phyloP scores from a whole-genome alignment of 2,888 invertebrate species.

The Siphonodentalium dalli region DNA sequence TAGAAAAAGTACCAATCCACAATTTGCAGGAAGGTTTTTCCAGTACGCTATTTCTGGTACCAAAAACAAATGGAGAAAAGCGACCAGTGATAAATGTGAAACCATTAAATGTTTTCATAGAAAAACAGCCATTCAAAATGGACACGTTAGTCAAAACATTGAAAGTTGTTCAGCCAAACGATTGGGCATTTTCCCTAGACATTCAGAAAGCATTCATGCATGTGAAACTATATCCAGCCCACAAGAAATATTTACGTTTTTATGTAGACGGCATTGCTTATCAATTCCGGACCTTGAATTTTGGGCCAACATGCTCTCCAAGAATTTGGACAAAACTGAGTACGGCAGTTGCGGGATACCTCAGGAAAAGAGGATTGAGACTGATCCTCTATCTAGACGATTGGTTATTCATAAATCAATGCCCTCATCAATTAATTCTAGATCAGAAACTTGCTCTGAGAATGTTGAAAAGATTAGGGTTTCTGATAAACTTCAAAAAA shows the following conservation, averaged over 20 bases:
- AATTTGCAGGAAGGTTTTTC: not conserved
- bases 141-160: too few species aligned
- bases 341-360: too few species aligned
- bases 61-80: not conserved
- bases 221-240: not conserved
- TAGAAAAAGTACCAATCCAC: not conserved
- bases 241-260: not conserved
- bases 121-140: not conserved
- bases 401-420: too few species aligned
- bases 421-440: not conserved
- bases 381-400: not conserved
- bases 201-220: not conserved
- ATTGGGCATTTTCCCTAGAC: constrained; percentile 1
- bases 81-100: not conserved
- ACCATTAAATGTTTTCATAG: not conserved
- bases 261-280: not conserved
- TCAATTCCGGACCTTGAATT: not conserved
- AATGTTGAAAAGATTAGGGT: too few species aligned
- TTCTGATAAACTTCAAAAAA: too few species aligned
- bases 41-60: not conserved
- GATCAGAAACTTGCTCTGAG: too few species aligned
- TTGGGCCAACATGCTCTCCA: too few species aligned
- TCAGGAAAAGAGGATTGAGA: too few species aligned
- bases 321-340: too few species aligned
- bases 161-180: not conserved